Evolutionary conservation across 2,113 vertebrate species (phyloP).

Genomic region (Cyanistes caeruleus): DNA sequence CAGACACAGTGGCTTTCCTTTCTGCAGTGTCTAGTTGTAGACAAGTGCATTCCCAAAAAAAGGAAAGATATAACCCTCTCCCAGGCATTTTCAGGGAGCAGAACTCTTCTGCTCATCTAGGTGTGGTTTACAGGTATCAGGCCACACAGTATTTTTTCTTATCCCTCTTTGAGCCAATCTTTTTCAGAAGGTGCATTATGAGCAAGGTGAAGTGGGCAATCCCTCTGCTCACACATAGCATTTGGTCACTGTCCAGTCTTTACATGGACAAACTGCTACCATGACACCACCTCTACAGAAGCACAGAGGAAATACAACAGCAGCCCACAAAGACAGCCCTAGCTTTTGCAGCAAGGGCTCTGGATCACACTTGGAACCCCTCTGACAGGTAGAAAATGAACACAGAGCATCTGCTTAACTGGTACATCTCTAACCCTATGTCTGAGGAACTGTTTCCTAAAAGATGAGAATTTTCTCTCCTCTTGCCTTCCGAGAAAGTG

Average conservation of each 20-base stretch:
- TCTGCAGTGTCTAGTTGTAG: background rate
- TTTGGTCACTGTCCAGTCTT: background rate
- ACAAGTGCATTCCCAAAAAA: accelerated
- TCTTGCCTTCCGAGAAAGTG: background rate
- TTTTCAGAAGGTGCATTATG: background rate
- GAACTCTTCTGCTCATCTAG: background rate
- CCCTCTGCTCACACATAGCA: background rate
- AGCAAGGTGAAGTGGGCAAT: background rate
- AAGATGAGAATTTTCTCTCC: background rate
- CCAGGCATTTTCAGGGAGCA: background rate
- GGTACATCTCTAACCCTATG: background rate
- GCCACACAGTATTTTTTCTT: background rate
- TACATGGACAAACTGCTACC: background rate
- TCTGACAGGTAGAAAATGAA: background rate
- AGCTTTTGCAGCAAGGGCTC: accelerated
- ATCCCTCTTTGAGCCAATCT: background rate
- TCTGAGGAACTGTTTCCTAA: background rate
- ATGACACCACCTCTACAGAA: background rate
- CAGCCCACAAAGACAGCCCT: background rate
- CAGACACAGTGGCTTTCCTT: background rate
- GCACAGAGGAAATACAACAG: background rate
- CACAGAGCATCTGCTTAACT: background rate
- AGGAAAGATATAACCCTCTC: background rate
- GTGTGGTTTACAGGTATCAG: background rate
- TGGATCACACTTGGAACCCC: background rate